Evolutionary conservation across 2,113 vertebrate species (phyloP), one percentile per base, ranked within the genome.

Genomic region (human): DNA sequence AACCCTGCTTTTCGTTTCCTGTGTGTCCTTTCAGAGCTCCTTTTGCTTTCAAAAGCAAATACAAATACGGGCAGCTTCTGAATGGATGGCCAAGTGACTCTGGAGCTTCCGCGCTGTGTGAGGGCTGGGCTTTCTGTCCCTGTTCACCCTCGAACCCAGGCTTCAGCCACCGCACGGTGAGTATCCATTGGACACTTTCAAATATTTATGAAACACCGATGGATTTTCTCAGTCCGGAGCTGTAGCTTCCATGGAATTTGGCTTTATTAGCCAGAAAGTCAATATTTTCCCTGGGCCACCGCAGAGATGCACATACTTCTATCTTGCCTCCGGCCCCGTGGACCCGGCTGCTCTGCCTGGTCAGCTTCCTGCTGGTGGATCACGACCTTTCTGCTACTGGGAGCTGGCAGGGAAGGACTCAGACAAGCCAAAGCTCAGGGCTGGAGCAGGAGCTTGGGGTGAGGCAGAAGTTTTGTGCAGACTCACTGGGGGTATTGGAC

Each of bases 161-260:
- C 64, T 97, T 95, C 95, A 89, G 82, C 81, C 94, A 38, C 72
- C 16, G 57, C 66, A 68, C 7, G 23, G 27, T 48, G 83, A 84
- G 83, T 92, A 98, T 98, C 98, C 96, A 93, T 98, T 23, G 38
- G 55, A 79, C 48, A 35, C 97, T 98, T 97, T 98, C 97, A 98
- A 98, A 98, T 98, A 98, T 98, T 98, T 98, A 98, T 98, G 98
- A 98, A 97, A 98, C 97, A 84, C 85, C 92, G 98, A 98, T 98
- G 98, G 97, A 91, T 98, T 97, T 98, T 98, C 96, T 97, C 97
- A 96, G 97, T 97, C 95, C 97, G 96, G 92, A 98, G 97, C 97
- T 98, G 98, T 86, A 96, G 98, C 95, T 98, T 98, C 98, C 98
- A 98, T 97, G 97, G 97, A 99, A 98, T 98, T 98, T 95, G 97